Evolutionary conservation across 2,888 invertebrate genomes (phyloP), one percentile per base, ranked within the genome.

Genomic region (Acanthoscelides obtectus): DNA sequence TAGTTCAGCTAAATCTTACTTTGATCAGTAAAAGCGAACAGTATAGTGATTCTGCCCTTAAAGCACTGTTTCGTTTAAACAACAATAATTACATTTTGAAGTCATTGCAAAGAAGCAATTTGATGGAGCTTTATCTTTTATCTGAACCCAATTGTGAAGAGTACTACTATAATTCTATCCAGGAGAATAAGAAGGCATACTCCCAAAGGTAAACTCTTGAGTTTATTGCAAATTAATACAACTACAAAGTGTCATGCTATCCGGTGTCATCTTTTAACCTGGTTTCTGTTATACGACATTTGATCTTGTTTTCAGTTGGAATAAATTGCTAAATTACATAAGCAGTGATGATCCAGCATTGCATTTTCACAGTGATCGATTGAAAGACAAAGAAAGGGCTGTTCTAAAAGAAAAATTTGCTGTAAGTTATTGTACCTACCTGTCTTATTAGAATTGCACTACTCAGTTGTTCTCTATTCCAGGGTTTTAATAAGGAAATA

Each of bases 401-500:
- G 88, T 92, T 70, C 89, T 97, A 66, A 97, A 97, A 86, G 97
- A 97, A 83, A 93, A 94, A 81, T 96, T 96, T 86, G 90, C 95
- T 74, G 95, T 95, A 84, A 89, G 90, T 72, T 67, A 0, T 20
- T 68, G 2, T 0, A 20, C 63, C 64, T 71, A 27, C 22, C 69
- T n/a, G 64, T 21, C 20, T 69, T 64, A 27, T 64, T 22, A 66
- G 64, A 19, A 63, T 63, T 22, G n/a, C 67, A 68, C 20, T 22
- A 5, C 6, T 1, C 19, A 27, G 20, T 8, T 73, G 22, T 20
- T 17, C 66, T 66, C 20, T 70, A 76, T 84, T 83, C 21, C 82
- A 97, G 96, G 93, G 94, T 69, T 98, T 98, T 86, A 98, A 98
- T 86, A 96, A 96, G 83, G 98, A 98, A 86, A 92, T 98, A 83